These are phyloP conservation scores for Leptopilina myrica DNA, from an alignment of 2,888 invertebrate genomes.

Conservation along the genomic window DNA sequence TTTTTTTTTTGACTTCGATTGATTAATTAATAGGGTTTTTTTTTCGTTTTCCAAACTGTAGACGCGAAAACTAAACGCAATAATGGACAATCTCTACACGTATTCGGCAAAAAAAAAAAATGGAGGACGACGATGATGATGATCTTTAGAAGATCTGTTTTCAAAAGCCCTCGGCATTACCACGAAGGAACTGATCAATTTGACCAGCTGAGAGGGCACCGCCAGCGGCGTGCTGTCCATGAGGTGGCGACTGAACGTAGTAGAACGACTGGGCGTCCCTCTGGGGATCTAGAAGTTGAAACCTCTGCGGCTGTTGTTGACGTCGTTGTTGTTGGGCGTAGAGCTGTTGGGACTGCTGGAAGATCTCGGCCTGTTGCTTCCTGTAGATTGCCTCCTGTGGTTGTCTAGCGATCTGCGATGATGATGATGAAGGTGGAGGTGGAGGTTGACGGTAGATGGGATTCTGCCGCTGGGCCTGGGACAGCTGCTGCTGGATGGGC, in stretches of 20 bases:
- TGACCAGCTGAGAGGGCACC: slow-evolving; percentile 81
- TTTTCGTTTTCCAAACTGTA: too few relatives aligned
- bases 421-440: slow-evolving; percentile 67
- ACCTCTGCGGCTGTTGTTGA: slow-evolving; percentile 71
- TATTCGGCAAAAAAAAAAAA: slow-evolving; percentile 15
- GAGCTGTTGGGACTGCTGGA: slow-evolving; percentile 82
- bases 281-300: slow-evolving; percentile 74
- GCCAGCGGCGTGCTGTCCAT: slow-evolving; percentile 75
- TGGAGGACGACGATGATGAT: too few relatives aligned
- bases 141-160: background rate
- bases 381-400: slow-evolving; percentile 77
- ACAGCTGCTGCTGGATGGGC: slow-evolving; percentile 80
- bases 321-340: slow-evolving; percentile 84
- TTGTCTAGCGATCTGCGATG: slow-evolving; percentile 70
- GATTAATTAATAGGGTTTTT: too few relatives aligned
- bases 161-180: slow-evolving; percentile 68
- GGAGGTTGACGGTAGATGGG: slow-evolving; percentile 73
- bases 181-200: slow-evolving; percentile 88
- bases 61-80: too few relatives aligned
- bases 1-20: too few relatives aligned
- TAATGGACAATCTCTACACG: background rate
- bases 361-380: slow-evolving; percentile 81
- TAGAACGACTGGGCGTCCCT: slow-evolving; percentile 72
- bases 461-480: slow-evolving; percentile 56
- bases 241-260: slow-evolving; percentile 75